phyloP scores from a whole-genome alignment of 2,113 vertebrate species.

The Dromiciops gliroides region DNA sequence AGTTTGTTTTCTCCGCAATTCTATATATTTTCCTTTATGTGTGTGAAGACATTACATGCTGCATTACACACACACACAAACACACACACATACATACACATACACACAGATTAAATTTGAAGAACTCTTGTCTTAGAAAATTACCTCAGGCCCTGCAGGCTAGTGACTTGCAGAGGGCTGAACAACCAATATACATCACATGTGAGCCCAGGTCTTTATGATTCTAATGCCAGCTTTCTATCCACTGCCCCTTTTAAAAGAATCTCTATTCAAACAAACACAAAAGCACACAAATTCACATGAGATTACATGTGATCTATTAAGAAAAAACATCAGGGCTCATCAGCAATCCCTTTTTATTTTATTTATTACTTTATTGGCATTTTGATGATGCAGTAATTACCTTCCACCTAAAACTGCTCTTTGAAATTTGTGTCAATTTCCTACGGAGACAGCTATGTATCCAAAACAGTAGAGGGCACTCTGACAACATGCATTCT shows the following conservation, averaged over 20 bases:
- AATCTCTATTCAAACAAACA: neutral
- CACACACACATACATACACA: too few relatives aligned
- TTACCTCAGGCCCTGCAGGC: neutral
- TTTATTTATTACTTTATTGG: slow-evolving; percentile 4
- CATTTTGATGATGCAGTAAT: neutral
- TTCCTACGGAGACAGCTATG: neutral
- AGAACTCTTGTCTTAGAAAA: neutral
- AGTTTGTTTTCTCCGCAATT: neutral
- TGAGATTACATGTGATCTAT: neutral
- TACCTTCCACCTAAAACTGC: neutral
- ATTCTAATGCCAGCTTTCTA: neutral
- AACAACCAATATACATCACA: neutral
- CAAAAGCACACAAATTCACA: neutral
- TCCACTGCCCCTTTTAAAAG: neutral
- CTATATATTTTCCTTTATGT: neutral
- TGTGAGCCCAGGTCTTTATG: neutral
- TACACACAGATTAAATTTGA: neutral
- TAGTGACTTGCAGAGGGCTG: neutral
- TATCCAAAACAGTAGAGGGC: slow-evolving; percentile 73
- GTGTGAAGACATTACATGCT: neutral
- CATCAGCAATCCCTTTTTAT: neutral
- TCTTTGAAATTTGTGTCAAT: neutral
- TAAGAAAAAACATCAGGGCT: neutral
- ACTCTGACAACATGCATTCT: slow-evolving; percentile 69
- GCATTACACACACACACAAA: neutral